Conservation (phyloP, 1,140 invertebrate species). For the Ruditapes philippinarum region DNA sequence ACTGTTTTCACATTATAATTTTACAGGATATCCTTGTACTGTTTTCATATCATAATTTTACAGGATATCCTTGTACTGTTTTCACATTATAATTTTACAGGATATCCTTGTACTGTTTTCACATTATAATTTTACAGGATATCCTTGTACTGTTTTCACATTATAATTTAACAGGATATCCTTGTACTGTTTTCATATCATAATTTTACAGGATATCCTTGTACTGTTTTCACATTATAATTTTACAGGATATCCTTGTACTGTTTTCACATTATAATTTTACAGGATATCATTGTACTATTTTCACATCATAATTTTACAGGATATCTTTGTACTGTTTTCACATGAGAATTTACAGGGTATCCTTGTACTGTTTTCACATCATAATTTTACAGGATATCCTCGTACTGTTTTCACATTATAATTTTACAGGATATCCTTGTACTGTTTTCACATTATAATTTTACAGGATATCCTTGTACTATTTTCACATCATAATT, state of each 20-base stretch:
- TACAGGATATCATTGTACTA: slow-evolving; percentile 97
- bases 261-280: slow-evolving; percentile 93
- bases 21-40: no score
- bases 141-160: slow-evolving; percentile 98
- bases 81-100: slow-evolving; percentile 90
- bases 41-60: slow-evolving; percentile 63
- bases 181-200: slow-evolving; percentile 99
- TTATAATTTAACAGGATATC: slow-evolving; percentile 91
- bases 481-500: slow-evolving; percentile 94
- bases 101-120: slow-evolving; percentile 98
- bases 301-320: slow-evolving; percentile 91
- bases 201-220: slow-evolving; percentile 93
- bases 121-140: slow-evolving; percentile 90
- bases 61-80: slow-evolving; percentile 98
- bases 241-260: slow-evolving; percentile 95
- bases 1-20: no score
- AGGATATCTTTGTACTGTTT: slow-evolving; percentile 98
- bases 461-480: slow-evolving; percentile 94
- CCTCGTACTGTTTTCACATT: slow-evolving; percentile 98
- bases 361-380: slow-evolving; percentile 99
- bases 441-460: slow-evolving; percentile 97
- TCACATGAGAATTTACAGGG: slow-evolving; percentile 90
- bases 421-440: slow-evolving; percentile 92
- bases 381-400: slow-evolving; percentile 90
- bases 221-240: slow-evolving; percentile 95